Evolutionary conservation across 2,888 invertebrate genomes (phyloP), one percentile per base, ranked within the genome.

Genomic region (Metalampra italica): DNA sequence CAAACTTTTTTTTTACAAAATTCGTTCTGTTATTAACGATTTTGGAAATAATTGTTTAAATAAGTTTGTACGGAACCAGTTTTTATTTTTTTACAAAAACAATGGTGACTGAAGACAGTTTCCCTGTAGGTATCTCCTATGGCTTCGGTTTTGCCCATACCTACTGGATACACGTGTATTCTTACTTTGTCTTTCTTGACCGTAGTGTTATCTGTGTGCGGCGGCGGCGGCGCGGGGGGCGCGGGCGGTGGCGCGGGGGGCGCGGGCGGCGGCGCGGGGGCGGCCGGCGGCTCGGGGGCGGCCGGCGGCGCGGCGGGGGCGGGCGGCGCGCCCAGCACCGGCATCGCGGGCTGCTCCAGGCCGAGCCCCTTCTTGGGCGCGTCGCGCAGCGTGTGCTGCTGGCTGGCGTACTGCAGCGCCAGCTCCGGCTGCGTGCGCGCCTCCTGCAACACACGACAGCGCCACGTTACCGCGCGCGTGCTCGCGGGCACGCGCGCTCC

Each of bases 351-450:
- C 34, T 57, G 48, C 38, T 59, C 60, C 42, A 48, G 55, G 52
- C 73, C 77, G 59, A 75, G 74, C 9, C 81, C 82, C 60, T 87
- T 87, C 70, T 86, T 87, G 55, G 82, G 81, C 52, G 75, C 70
- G 67, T 86, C 87, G 12, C 81, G 75, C 36, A 83, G 69, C 44
- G 80, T 73, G 56, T 74, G 76, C 59, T 71, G 32, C 22, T 22
- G 34, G 79, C 62, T 71, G 76, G 48, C 72, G 66, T 30, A 77
- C 65, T 81, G 82, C 53, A 68, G 63, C 54, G 72, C 64, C 43
- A 79, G 73, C 50, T 29, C 12, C 12, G 7, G 37, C 45, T 39
- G 39, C 36, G 37, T 81, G 61, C 62, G 83, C 84, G 1, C 83
- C 52, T 83, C 82, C 82, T 82, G 65, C 11, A 44, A 34, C n/a